phyloP scores from a whole-genome alignment of 2,113 vertebrate species.

The Ptilorrhoa leucosticta region DNA sequence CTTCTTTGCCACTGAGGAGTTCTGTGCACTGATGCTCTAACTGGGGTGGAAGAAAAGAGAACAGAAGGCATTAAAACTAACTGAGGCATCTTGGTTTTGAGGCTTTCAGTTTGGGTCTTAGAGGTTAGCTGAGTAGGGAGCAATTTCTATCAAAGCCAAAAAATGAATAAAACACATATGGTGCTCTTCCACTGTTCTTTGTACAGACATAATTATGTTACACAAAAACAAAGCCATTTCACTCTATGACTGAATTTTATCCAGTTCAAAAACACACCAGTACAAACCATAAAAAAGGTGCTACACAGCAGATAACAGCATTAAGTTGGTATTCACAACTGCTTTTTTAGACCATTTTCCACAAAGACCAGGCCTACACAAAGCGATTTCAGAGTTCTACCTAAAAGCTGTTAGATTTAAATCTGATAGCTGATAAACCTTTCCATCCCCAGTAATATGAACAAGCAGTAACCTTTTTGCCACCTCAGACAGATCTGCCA shows the following conservation, averaged over 20 bases:
- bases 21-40: constrained; percentile 82
- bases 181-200: not conserved
- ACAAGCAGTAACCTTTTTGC: not conserved
- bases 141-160: not conserved
- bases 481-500: not conserved
- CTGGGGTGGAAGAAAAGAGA: constrained; percentile 52
- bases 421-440: not conserved
- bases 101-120: not conserved
- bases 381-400: not conserved
- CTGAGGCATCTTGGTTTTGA: not conserved
- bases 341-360: not conserved
- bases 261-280: not conserved
- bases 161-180: not conserved
- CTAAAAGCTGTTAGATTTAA: not conserved
- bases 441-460: not conserved
- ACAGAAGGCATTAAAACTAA: not conserved
- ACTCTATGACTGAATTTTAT: not conserved
- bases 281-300: not conserved
- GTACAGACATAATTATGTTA: not conserved
- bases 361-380: not conserved
- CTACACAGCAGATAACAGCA: not conserved
- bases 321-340: not conserved
- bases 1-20: constrained; percentile 82
- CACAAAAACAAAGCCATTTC: not conserved
- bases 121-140: not conserved